Evolutionary conservation across 1,140 invertebrate species (phyloP), one percentile per base, ranked within the genome.

Genomic region (Aphaenogaster floridana): DNA sequence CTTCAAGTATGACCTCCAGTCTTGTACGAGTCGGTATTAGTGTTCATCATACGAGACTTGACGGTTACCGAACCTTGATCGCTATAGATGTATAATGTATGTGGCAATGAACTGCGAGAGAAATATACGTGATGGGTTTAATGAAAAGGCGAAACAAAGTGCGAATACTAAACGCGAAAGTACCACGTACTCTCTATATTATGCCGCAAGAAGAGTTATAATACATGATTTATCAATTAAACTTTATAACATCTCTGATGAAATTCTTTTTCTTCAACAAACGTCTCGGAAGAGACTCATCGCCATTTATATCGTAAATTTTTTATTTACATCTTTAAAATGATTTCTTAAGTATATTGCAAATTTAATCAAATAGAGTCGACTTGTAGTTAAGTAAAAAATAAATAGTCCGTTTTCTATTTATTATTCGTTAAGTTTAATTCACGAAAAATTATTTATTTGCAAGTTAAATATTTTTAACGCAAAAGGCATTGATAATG

Each of bases 81-180:
- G 42, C 13, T 15, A 48, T 42, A 34, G 34, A 42, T 66, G 13
- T 80, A 69, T 28, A 28, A 28, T 36, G 48, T 69, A 42, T 9
- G 28, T 76, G 34, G 13, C 69, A 74, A 84, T 84, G 42, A 76
- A 59, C 21, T 28, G 9, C 28, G 9, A 80, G 6, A 21, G 17
- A 76, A 84, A 74, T 13, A 76, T 76, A 63, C 54, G 80, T 84
- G 69, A 84, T n/a, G 3, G 13, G 6, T 50, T 74, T 76, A 61
- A 83, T 50, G 28, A 83, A 83, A 74, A 83, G 54, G 4, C 7
- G 17, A 74, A 36, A 61, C 69, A 39, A 61, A 61, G n/a, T 17
- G 0, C 7, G 69, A 50, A 83, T 74, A n/a, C 54, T 39, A 61
- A 81, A 57, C 48, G 1, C 17, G 36, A 69, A 48, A 71, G 34